Evolutionary conservation across 2,113 vertebrate species (phyloP), one percentile per base, ranked within the genome.

Genomic region (Philantomba maxwellii): DNA sequence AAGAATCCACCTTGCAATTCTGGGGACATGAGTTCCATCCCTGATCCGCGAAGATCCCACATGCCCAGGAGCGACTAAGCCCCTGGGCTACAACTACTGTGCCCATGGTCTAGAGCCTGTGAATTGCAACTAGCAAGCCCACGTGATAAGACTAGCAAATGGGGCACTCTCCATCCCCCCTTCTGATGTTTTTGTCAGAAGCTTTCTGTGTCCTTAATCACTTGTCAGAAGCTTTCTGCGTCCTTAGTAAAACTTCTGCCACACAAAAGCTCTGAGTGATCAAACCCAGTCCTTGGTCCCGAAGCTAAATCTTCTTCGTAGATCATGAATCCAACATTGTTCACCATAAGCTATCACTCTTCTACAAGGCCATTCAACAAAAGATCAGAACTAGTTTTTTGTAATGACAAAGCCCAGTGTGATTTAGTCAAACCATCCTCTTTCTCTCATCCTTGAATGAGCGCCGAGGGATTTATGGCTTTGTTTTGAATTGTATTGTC

Each of bases 401-500:
- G 1, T 39, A 57, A 78, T 25, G 2, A 85, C n/a, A 39, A 85
- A 73, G 14, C 7, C 30, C 51, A 66, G 17, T 39, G 28, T n/a
- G 51, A 15, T 8, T 51, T 17, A 75, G 12, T 49, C 21, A 84
- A 45, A 19, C 7, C 36, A 36, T 10, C 26, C 47, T 19, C 12
- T 47, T 6, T 33, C 25, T 75, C 55, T 39, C n/a, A 17, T 55
- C 25, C 26, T 77, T 49, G 28, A 55, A 30, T 83, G 49, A 55
- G 36, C 21, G 33, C 49, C 23, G 5, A 92, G 15, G 13, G 3
- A 33, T 17, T 43, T 36, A n/a, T 43, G 26, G 23, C n/a, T 95
- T 87, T 60, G 3, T 51, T 84, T 91, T 85, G 16, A 30, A n/a
- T 80, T n/a, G n/a, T n/a, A n/a, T n/a, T n/a, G n/a, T n/a, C n/a